Evolutionary conservation across 2,797 vertebrate genomes (phyloP).

Genomic region (Schizothorax lantsangensis): DNA sequence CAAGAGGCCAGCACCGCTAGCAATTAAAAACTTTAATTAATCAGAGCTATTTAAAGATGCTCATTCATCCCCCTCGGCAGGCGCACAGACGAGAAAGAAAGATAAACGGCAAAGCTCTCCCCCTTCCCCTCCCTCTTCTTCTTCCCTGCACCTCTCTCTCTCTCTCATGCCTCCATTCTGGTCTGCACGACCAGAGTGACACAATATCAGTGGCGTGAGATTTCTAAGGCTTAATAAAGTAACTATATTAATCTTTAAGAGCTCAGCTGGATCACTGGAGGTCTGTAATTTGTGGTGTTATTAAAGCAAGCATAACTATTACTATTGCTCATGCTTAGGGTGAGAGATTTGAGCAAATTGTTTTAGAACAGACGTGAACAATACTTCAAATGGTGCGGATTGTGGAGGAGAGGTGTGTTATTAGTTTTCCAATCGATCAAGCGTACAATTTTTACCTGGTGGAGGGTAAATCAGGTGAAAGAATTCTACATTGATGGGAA

Average conservation of each 20-base stretch:
- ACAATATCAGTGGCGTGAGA: background rate
- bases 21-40: constrained; percentile 81
- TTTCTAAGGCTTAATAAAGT: constrained; percentile 9
- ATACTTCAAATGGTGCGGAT: background rate
- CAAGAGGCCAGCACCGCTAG: constrained; percentile 57
- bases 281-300: constrained; percentile 1
- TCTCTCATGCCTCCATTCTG: constrained; percentile 14
- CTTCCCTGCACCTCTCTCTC: constrained; percentile 56
- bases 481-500: background rate
- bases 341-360: background rate
- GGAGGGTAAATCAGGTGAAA: background rate
- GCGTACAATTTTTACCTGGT: background rate
- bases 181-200: constrained; percentile 17
- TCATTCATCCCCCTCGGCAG: constrained; percentile 69
- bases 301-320: background rate
- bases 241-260: constrained; percentile 13
- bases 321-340: background rate
- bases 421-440: background rate
- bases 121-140: constrained; percentile 63
- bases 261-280: background rate
- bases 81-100: constrained; percentile 61
- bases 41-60: constrained; percentile 80
- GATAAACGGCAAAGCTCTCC: constrained; percentile 67
- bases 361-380: background rate
- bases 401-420: background rate